phyloP scores from a whole-genome alignment of 1,140 invertebrate species.

The Cheumatopsyche charites region DNA sequence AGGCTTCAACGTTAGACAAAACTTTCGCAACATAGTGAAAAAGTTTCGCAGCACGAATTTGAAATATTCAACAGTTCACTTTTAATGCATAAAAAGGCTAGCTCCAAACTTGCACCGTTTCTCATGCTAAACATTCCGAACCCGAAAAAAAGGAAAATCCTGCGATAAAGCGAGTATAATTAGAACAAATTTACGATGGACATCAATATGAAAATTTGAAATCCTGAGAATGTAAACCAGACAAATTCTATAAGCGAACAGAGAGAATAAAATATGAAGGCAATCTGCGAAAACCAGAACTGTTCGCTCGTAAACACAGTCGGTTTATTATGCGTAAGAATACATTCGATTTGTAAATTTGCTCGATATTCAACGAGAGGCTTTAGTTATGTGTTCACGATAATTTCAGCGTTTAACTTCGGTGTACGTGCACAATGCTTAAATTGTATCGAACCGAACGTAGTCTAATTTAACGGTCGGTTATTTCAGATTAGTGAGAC shows the following conservation, averaged over 20 bases:
- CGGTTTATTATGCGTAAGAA: not conserved
- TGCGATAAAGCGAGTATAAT: not conserved
- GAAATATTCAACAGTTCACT: constrained; percentile 3
- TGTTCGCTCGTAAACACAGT: constrained; percentile 8
- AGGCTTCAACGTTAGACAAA: not conserved
- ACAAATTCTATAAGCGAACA: not conserved
- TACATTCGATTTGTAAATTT: constrained; percentile 2
- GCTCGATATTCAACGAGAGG: no score
- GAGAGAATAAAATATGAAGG: not conserved
- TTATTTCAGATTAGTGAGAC: no score
- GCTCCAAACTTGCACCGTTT: not conserved
- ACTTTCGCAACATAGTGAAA: not conserved
- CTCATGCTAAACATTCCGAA: not conserved
- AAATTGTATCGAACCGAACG: no score
- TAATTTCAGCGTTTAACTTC: no score
- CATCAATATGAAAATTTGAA: no score
- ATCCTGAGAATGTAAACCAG: not conserved
- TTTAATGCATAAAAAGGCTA: not conserved
- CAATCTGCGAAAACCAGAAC: constrained; percentile 7
- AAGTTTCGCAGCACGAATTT: constrained; percentile 5
- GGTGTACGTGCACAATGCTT: no score
- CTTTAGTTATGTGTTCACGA: no score
- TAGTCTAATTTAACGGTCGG: no score
- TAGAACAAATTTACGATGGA: no score
- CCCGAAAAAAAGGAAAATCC: not conserved